Conservation (phyloP, 2,888 invertebrate genomes). For the Diogma glabrata region DNA sequence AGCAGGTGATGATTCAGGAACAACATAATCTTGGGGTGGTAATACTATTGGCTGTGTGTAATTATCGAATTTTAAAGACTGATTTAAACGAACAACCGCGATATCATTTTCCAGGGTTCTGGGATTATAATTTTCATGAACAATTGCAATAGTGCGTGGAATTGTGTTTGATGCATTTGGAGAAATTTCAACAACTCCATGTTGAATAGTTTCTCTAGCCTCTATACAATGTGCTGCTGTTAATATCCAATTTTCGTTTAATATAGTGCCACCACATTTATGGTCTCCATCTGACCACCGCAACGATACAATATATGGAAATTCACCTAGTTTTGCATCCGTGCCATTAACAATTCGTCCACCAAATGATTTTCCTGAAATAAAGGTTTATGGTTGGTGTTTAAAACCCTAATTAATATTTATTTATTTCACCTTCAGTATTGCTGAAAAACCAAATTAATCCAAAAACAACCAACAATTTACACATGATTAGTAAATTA, state of each 20-base stretch:
- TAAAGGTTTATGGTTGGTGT: too few relatives aligned
- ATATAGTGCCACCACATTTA: neutral
- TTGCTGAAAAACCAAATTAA: too few relatives aligned
- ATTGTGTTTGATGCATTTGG: too few relatives aligned
- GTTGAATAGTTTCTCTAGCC: neutral
- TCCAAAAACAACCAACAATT: too few relatives aligned
- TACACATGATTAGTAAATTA: too few relatives aligned
- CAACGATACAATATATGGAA: constrained; percentile 10
- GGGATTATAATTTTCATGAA: too few relatives aligned
- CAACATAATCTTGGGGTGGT: neutral
- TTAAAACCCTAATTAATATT: too few relatives aligned
- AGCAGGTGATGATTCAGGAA: neutral
- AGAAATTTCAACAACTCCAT: constrained; percentile 3
- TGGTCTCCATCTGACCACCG: neutral
- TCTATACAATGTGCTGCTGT: constrained; percentile 7
- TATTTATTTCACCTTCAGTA: too few relatives aligned
- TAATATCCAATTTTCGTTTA: constrained; percentile 6
- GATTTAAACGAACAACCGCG: neutral
- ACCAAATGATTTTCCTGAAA: too few relatives aligned
- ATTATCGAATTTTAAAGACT: neutral
- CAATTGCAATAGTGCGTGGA: too few relatives aligned
- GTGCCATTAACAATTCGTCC: constrained; percentile 11
- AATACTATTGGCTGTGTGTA: neutral
- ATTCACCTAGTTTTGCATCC: constrained; percentile 2
- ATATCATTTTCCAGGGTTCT: too few relatives aligned